Conservation (phyloP, 2,888 invertebrate species). For the Megaustenia siamemsis region DNA sequence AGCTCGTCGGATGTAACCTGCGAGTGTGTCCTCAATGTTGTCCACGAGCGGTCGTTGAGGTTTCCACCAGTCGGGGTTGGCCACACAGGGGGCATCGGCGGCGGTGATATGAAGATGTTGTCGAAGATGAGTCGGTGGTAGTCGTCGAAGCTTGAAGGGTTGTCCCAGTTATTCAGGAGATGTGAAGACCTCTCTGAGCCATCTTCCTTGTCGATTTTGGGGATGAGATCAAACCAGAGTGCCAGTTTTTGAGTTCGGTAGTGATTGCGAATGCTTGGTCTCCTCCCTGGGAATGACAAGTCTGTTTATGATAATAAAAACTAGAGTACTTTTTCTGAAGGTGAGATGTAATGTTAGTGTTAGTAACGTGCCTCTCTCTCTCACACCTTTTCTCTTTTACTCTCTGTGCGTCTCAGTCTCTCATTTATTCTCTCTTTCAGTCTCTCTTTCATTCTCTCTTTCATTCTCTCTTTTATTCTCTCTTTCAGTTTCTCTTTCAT, state of each 20-base stretch:
- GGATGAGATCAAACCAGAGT: slow-evolving; percentile 96
- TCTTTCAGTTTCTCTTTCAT: too few relatives aligned
- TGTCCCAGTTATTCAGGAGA: slow-evolving; percentile 89
- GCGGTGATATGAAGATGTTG: slow-evolving; percentile 64
- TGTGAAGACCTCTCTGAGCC: slow-evolving; percentile 92
- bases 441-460: too few relatives aligned
- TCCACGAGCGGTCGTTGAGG: slow-evolving; percentile 41
- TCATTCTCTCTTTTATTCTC: too few relatives aligned
- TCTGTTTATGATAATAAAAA: slow-evolving; percentile 46
- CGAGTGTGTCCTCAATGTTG: not conserved
- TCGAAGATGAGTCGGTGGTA: slow-evolving; percentile 84
- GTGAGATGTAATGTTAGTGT: not conserved
- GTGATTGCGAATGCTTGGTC: slow-evolving; percentile 94
- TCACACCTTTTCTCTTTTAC: not conserved
- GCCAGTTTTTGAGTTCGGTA: slow-evolving; percentile 96
- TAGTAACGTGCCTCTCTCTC: not conserved
- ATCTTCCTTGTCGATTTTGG: slow-evolving; percentile 90
- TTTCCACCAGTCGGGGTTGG: slow-evolving; percentile 60
- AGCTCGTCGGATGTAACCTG: slow-evolving; percentile 22
- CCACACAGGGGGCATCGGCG: slow-evolving; percentile 75
- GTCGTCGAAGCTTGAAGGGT: slow-evolving; percentile 93
- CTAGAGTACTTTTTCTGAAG: not conserved
- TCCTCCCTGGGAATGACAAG: slow-evolving; percentile 85
- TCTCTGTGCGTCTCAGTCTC: too few relatives aligned
- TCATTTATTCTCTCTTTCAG: too few relatives aligned